A percentile compares a stretch with the other conserved stretches of the same genome.
Evolutionary conservation across 23 tunicate species (phyloP).

Genomic region (Aplidium turbinatum): DNA sequence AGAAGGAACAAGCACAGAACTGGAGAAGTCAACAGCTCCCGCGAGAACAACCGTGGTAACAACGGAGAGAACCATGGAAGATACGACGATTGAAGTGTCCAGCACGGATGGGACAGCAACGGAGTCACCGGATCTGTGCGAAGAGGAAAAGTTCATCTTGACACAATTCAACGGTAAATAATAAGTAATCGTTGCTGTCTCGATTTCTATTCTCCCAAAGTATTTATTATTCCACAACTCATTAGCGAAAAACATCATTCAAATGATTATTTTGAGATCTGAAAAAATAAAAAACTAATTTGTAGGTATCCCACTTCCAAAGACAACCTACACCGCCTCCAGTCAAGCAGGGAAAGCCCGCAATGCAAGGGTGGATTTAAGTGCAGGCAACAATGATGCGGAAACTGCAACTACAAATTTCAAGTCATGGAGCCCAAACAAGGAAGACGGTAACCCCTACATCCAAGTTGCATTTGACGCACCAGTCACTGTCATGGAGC

Average conservation of each 20-base stretch:
- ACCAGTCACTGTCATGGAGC: constrained; percentile 50
- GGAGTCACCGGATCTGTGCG: constrained; percentile 26
- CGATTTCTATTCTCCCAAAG: too few relatives aligned
- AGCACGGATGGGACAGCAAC: constrained; percentile 28
- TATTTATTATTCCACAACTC: too few relatives aligned
- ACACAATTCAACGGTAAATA: constrained; percentile 58
- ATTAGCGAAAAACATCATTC: too few relatives aligned
- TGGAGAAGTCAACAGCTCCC: background rate
- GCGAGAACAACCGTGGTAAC: constrained; percentile 22
- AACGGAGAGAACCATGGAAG: constrained; percentile 37
- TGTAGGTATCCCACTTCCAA: constrained; percentile 57
- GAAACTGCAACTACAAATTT: background rate
- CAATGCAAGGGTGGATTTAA: constrained; percentile 49
- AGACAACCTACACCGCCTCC: constrained; percentile 53
- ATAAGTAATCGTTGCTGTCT: background rate
- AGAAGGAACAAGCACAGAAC: constrained; percentile 19
- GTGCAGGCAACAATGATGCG: background rate
- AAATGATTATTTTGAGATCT: too few relatives aligned
- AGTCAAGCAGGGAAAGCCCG: constrained; percentile 46
- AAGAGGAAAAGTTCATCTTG: constrained; percentile 48
- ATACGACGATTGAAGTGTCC: constrained; percentile 27
- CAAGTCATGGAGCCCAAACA: constrained; percentile 34
- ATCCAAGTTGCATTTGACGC: constrained; percentile 38
- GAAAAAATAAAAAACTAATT: background rate
- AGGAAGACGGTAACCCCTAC: constrained; percentile 1